A percentile compares a stretch with the other conserved stretches of the same genome.
phyloP scores from a whole-genome alignment of 2,797 vertebrate genomes.

The Danio choprae region DNA sequence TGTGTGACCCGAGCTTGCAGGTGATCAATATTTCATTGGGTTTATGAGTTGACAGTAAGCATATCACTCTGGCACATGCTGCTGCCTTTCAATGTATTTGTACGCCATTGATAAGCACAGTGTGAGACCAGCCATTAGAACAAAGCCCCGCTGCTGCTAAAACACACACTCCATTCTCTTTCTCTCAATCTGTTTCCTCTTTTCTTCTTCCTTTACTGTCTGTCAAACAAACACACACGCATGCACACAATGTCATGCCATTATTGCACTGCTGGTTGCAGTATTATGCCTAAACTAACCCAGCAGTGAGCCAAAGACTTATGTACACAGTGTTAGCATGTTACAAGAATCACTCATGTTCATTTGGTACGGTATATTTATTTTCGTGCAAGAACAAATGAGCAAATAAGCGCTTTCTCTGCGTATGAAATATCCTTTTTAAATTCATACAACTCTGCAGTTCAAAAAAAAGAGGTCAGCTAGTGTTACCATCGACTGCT shows the following conservation, averaged over 20 bases:
- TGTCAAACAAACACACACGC: constrained; percentile 14
- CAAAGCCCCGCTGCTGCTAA: constrained; percentile 58
- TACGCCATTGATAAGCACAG: constrained; percentile 56
- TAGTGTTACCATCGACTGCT: constrained; percentile 20
- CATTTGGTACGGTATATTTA: constrained; percentile 11
- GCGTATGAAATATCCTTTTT: constrained; percentile 31
- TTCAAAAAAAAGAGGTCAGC: constrained; percentile 27
- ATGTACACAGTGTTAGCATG: constrained; percentile 57
- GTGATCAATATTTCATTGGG: constrained; percentile 46
- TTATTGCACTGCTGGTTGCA: constrained; percentile 56
- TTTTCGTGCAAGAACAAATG: constrained; percentile 17
- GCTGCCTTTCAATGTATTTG: constrained; percentile 49
- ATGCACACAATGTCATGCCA: constrained; percentile 33
- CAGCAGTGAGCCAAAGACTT: constrained; percentile 55
- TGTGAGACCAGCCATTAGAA: constrained; percentile 57
- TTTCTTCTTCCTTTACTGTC: constrained; percentile 5
- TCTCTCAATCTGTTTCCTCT: constrained; percentile 26
- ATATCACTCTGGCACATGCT: constrained; percentile 51
- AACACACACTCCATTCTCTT: constrained; percentile 50
- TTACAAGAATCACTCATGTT: constrained; percentile 42
- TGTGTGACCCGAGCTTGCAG: constrained; percentile 19
- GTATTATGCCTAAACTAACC: constrained; percentile 43
- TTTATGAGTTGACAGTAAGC: constrained; percentile 42
- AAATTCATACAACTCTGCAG: constrained; percentile 26
- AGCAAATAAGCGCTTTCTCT: neutral